Conservation (phyloP, 2,797 vertebrate species). For the Moxostoma hubbsi region DNA sequence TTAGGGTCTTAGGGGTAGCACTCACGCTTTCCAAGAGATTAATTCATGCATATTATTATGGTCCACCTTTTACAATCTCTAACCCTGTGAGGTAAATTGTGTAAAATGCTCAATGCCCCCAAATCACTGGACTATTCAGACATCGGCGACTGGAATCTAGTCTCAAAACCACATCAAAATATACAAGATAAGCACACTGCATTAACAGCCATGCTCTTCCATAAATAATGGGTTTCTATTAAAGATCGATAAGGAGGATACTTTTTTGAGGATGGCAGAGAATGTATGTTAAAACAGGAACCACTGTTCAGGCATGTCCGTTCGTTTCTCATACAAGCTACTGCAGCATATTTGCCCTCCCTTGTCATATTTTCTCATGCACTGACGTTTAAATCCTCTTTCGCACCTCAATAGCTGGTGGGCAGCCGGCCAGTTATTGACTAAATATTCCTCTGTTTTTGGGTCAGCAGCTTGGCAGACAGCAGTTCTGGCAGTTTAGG, state of each 20-base stretch:
- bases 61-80: slow-evolving; percentile 1
- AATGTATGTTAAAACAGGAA: background rate
- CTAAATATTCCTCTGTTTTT: slow-evolving; percentile 68
- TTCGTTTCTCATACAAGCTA: slow-evolving; percentile 10
- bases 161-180: slow-evolving; percentile 18
- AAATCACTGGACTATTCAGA: slow-evolving; percentile 16
- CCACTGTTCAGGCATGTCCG: background rate
- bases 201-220: background rate
- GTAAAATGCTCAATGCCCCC: slow-evolving; percentile 35
- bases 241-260: background rate
- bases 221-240: background rate
- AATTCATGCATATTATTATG: slow-evolving; percentile 38
- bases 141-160: slow-evolving; percentile 1
- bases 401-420: slow-evolving; percentile 52
- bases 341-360: slow-evolving; percentile 11
- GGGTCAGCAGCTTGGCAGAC: slow-evolving; percentile 72
- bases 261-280: too few species aligned
- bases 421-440: slow-evolving; percentile 68
- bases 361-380: slow-evolving; percentile 57
- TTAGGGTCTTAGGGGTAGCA: slow-evolving; percentile 15
- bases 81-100: slow-evolving; percentile 1
- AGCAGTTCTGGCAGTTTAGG: slow-evolving; percentile 12
- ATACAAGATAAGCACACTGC: background rate
- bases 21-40: slow-evolving; percentile 35
- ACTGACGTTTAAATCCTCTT: slow-evolving; percentile 61